Evolutionary conservation across 2,797 vertebrate genomes (phyloP), one percentile per base, ranked within the genome.

Genomic region (Ambastaia sidthimunki): DNA sequence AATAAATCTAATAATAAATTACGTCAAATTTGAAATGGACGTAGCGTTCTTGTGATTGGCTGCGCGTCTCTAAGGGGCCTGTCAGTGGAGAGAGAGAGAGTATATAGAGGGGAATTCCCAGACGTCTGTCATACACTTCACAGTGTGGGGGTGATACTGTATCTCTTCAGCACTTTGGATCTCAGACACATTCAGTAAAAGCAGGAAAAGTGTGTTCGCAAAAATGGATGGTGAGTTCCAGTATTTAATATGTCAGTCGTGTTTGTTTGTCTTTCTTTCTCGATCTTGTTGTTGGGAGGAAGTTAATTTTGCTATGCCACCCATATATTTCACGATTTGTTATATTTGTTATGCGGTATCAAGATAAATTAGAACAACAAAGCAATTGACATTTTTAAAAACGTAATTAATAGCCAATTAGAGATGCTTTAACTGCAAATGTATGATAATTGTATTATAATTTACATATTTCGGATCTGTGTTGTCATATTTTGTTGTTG

Each of bases 201-300:
- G 63, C 55, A 78, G 31, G 70, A 76, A 67, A 79, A 76, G 69
- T 78, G 76, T 70, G 82, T 82, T 79, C 85, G 78, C 89, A 89
- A 72, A 63, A 79, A 94, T 94, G 93, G 89, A 92, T 48, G 90
- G 94, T 95, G 87, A 94, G 93, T 93, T 80, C 6, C 11, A 25
- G 15, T 18, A 11, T 63, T 71, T 75, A 31, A 75, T 55, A 9
- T 41, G n/a, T 57, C 10, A 50, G 2, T 72, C 10, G 41, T 34
- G 1, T 59, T 18, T 31, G 3, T 54, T 9, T 6, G 6, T 4
- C 19, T 25, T 11, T 9, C 16, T 7, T 71, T 34, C 13, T 37
- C 60, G 15, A 19, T 47, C 5, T 54, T 69, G 34, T 21, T 47
- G 1, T 37, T 37, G 34, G 3, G 15, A 9, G 16, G 52, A 10